Base-by-base conservation (phyloP, 2,888 invertebrate genomes). In the Sipha maydis region DNA sequence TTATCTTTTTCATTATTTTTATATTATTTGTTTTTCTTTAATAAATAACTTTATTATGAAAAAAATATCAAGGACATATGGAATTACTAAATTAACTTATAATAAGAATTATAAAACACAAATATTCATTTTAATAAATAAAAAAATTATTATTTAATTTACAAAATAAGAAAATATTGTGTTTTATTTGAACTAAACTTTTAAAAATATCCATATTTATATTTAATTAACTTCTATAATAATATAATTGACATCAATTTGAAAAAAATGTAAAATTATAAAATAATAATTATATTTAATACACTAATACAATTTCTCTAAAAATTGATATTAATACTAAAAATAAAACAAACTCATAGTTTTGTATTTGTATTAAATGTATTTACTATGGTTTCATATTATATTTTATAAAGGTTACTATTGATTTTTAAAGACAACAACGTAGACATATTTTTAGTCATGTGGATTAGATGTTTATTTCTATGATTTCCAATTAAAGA, bases 331-430 rank as follows among this genome's bases (percentile, higher is more conserved):
- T 8, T 61, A 61, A 61, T 61, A 61, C 61, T 61, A 19, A 61
- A 61, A 61, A 61, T 21, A 61, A 61, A 61, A 25, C 25, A 25
- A 78, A 78, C 56, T 2, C 31, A 8, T 79, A 21, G 31, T 28
- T 31, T 79, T 34, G 25, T 34, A 7, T 56, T 4, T 17, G 48
- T 71, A 31, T 48, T 69, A 67, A 77, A 48, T 8, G n/a, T 69
- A 54, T 69, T 78, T 85, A 69, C 78, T 85, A 85, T 69, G 85
- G 85, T 78, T 85, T 85, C 85, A 85, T 78, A 69, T 78, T 48
- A 54, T 83, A 48, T 69, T 67, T 21, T 54, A 0, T 38, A 25
- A 14, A 28, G 67, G 34, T 54, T 17, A 78, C 11, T 85, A 85
- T 85, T 85, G 85, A 85, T 85, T 85, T 85, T 85, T 69, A 14